Evolutionary conservation across 2,888 invertebrate species (phyloP).

Genomic region (Drosophila nr. perissopoda): DNA sequence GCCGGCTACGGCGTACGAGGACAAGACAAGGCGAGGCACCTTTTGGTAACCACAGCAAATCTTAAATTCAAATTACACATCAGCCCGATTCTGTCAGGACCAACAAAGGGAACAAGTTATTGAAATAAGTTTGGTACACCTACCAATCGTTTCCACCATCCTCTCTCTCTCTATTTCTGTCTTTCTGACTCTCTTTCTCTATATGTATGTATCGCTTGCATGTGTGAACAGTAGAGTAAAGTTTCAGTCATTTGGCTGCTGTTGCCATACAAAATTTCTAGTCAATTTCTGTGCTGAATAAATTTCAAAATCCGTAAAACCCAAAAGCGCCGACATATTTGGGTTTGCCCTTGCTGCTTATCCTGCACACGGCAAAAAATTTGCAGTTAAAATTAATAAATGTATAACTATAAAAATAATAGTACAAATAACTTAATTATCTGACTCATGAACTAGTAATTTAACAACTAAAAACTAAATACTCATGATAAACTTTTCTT

Average conservation of each 20-base stretch:
- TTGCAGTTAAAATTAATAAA: not conserved
- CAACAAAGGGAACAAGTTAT: constrained; percentile 72
- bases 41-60: constrained; percentile 75
- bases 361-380: constrained; percentile 16
- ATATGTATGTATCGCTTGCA: constrained; percentile 1
- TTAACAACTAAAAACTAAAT: not conserved
- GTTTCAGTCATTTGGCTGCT: constrained; percentile 51
- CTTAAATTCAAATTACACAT: constrained; percentile 81
- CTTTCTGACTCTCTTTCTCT: not conserved
- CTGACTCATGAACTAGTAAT: not conserved
- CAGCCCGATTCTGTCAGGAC: constrained; percentile 67
- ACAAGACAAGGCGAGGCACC: constrained; percentile 51
- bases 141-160: constrained; percentile 1
- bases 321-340: constrained; percentile 66
- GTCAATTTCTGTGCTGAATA: constrained; percentile 75
- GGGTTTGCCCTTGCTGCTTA: constrained; percentile 50
- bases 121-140: constrained; percentile 66
- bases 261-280: constrained; percentile 53
- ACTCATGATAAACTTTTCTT: not conserved
- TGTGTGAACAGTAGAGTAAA: constrained; percentile 37
- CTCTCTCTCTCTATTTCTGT: constrained; percentile 1
- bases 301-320: constrained; percentile 77
- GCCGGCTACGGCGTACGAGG: not conserved
- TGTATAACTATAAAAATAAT: not conserved
- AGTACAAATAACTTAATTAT: not conserved